Base-by-base conservation (phyloP, 2,888 invertebrate genomes). In the Erynnis tages region DNA sequence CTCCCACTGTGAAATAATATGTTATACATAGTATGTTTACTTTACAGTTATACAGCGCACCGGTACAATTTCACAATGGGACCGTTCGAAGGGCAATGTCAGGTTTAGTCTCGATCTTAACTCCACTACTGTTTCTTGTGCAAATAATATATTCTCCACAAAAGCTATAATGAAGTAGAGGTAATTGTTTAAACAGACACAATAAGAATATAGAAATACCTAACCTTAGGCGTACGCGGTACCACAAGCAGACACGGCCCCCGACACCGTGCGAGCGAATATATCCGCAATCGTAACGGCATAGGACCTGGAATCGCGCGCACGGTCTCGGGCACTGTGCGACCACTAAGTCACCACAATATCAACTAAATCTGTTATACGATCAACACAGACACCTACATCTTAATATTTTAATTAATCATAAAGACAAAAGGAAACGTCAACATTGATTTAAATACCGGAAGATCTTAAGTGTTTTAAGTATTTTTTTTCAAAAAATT, bases 151-250 rank as follows among this genome's bases (percentile, higher is more conserved):
- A 66, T 73, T 81, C 74, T 66, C 79, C 87, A 89, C 89, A 85
- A 82, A 88, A 89, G 88, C 89, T 82, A 82, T 82, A 75, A 75
- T 74, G 73, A 75, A 76, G 68, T 69, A 86, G 86, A 87, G 84
- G 86, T 86, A 87, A 83, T 80, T 73, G 79, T 81, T 83, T 80
- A 82, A 85, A 86, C 79, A 78, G 86, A 86, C 87, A 86, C 82
- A 86, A 85, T 86, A 83, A 84, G 78, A 85, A 85, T 80, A 87
- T 84, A 85, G 82, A 84, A 82, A 83, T 80, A 87, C 80, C 85
- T 86, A 87, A 79, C 62, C 67, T 82, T 80, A 84, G 82, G 82
- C 53, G 44, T 54, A 40, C 30, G 44, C 37, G 44, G 60, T 53
- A 54, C 45, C 54, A 54, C 53, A 49, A 52, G 53, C 43, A 43